Conservation (phyloP, 2,113 vertebrate species). For the Proteles cristata region DNA sequence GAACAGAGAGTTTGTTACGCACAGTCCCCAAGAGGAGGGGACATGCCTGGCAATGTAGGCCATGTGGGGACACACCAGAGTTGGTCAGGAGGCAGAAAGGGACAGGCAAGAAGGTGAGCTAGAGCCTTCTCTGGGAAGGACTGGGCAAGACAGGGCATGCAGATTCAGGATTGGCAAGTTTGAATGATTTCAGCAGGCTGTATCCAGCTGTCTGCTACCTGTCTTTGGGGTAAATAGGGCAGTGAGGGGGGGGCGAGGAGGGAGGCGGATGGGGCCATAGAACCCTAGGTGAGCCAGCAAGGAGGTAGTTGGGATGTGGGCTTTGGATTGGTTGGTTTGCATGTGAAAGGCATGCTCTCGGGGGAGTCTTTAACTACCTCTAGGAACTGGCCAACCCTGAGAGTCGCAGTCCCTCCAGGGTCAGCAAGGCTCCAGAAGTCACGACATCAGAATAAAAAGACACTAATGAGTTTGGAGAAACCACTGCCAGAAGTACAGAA, state of each 20-base stretch:
- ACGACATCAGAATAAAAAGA: background rate
- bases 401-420: no score
- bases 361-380: background rate
- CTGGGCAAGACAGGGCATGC: background rate
- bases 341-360: accelerated
- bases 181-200: background rate
- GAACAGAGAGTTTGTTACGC: background rate
- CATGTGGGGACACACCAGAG: background rate
- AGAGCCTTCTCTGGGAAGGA: background rate
- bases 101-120: accelerated
- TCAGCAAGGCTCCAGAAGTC: background rate
- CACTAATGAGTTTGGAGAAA: no score
- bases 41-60: accelerated
- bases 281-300: accelerated
- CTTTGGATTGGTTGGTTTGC: background rate
- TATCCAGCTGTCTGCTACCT: no score
- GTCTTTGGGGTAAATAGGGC: background rate
- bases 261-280: no score
- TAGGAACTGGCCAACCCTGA: background rate
- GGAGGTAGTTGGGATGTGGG: background rate
- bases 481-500: accelerated
- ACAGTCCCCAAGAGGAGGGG: background rate
- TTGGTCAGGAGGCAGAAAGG: background rate
- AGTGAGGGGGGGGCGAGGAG: accelerated
- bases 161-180: background rate